These are phyloP conservation scores for Baryphthengus martii DNA, from an alignment of 2,113 vertebrate species.

Conservation along the genomic window DNA sequence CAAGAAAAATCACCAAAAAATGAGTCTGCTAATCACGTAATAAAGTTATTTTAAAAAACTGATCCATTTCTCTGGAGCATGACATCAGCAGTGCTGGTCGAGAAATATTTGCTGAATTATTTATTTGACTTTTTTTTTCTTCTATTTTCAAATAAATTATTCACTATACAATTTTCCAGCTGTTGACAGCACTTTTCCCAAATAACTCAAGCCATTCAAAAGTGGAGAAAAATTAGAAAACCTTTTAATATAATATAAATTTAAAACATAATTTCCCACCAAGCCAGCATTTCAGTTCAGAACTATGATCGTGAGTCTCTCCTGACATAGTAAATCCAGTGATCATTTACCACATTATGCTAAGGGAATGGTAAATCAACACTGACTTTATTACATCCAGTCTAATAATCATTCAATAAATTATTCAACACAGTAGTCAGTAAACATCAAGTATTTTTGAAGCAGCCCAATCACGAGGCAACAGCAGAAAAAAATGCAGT, in stretches of 20 bases:
- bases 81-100: not conserved
- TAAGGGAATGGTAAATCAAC: slow-evolving; percentile 25
- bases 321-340: not conserved
- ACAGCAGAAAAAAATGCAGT: not conserved
- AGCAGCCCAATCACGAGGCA: not conserved
- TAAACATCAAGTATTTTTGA: not conserved
- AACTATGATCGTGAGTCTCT: not conserved
- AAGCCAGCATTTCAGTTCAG: not conserved
- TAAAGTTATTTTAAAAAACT: slow-evolving; percentile 24
- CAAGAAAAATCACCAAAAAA: slow-evolving; percentile 33
- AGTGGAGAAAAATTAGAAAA: not conserved
- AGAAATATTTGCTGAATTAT: slow-evolving; percentile 48
- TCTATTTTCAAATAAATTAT: slow-evolving; percentile 45
- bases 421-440: not conserved
- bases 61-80: not conserved
- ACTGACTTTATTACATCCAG: not conserved
- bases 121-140: slow-evolving; percentile 2
- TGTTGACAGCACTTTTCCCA: not conserved
- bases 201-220: not conserved
- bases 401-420: slow-evolving; percentile 1
- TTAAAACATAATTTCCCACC: not conserved
- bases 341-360: not conserved
- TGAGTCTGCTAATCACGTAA: slow-evolving; percentile 18
- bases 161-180: not conserved
- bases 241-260: not conserved